These are phyloP conservation scores for Eleginops maclovinus DNA, from an alignment of 2,113 vertebrate genomes.

Conservation along the genomic window DNA sequence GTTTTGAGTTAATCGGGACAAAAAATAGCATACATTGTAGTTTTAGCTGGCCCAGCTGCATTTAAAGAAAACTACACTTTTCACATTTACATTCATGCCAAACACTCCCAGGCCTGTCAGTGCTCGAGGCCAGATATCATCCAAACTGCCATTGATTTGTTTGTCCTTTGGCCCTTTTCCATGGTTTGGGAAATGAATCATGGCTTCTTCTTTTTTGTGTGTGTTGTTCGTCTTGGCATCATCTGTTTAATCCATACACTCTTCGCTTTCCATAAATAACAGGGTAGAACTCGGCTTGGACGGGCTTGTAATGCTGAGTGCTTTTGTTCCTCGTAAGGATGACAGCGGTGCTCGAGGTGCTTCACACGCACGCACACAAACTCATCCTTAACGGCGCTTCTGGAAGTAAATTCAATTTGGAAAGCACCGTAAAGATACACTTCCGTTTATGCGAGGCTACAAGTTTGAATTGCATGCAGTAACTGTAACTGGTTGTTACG, in stretches of 20 bases:
- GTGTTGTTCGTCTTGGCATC: conserved; percentile 75
- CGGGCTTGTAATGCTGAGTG: conserved; percentile 57
- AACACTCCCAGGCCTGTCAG: conserved; percentile 66
- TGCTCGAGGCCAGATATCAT: conserved; percentile 73
- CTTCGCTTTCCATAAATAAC: conserved; percentile 79
- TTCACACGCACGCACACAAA: conserved; percentile 32
- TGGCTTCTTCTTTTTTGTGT: conserved; percentile 55
- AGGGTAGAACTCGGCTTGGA: conserved; percentile 65
- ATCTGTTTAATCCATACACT: conserved; percentile 77
- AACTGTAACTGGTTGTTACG: neutral
- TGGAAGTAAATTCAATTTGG: conserved; percentile 65
- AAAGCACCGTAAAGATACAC: conserved; percentile 37
- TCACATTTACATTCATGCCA: conserved; percentile 72
- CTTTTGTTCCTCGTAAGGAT: conserved; percentile 74
- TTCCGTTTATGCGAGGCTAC: conserved; percentile 39
- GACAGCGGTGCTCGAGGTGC: conserved; percentile 73
- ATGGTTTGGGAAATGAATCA: conserved; percentile 76
- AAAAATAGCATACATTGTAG: conserved; percentile 39
- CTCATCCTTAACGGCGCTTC: conserved; percentile 52
- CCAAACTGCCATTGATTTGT: conserved; percentile 80
- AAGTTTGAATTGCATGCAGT: conserved; percentile 32
- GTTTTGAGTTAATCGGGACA: conserved; percentile 52
- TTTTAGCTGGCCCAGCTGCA: conserved; percentile 25
- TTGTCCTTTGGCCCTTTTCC: conserved; percentile 75
- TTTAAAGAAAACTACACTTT: conserved; percentile 72